Evolutionary conservation across 2,797 vertebrate species (phyloP), one percentile per base, ranked within the genome.

Genomic region (Molossus molossus): DNA sequence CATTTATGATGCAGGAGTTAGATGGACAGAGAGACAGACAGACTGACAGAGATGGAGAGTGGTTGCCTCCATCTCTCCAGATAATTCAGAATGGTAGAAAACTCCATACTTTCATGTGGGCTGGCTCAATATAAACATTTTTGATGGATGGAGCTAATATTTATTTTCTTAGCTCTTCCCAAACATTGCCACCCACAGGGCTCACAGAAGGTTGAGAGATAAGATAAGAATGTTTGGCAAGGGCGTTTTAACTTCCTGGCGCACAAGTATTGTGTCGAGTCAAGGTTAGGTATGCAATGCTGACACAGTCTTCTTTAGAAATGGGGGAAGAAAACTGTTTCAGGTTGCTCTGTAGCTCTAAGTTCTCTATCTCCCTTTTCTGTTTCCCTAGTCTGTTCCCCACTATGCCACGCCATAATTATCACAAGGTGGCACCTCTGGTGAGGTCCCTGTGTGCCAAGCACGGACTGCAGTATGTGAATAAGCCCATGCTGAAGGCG

Each of bases 381-480:
- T 95, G 37, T 84, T 81, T 95, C 48, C 81, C 8, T 93, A 99
- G 99, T 94, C 98, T 99, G 86, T 99, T 99, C 94, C 99, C 99
- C 29, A 99, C 97, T 1, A 99, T 99, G 99, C 99, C 99, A 0
- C 98, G 98, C 10, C 99, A 99, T 97, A 99, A 99, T 98, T 99
- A 99, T 97, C 98, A 98, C 97, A 98, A 97, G 81, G 98, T 98
- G 45, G 98, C 99, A 1, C 99, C 98, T 0, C 96, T 97, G 62
- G 99, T 99, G 92, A 98, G 69, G 9, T 98, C 98, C 0, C 93
- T 99, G 67, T 99, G 99, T 97, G 97, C 98, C 73, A 99, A 99
- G 95, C 98, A 99, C 14, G 98, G 98, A 57, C 50, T 99, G 58
- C 87, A 94, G 9, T 99, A 99, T 80, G 97, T 98, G 81, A 98